Base-by-base conservation (phyloP, 2,888 invertebrate species). In the Archips xylosteana region DNA sequence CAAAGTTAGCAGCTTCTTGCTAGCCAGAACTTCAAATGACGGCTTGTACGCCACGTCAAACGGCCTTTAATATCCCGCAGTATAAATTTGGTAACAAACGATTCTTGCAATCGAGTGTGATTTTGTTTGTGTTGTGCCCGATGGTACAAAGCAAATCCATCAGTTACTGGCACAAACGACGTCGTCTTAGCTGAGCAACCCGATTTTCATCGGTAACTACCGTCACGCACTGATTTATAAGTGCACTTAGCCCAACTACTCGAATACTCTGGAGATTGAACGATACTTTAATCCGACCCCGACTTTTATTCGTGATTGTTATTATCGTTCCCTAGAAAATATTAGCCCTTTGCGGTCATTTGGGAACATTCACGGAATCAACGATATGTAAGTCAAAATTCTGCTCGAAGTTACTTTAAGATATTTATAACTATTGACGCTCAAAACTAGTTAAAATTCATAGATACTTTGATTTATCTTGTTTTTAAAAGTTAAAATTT, bases 191-290 rank as follows among this genome's bases (percentile, higher is more conserved):
- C 59, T 15, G 15, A 64, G 60, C 32, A 15, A 36, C 42, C 23
- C 69, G 49, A 45, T 34, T 65, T 70, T 60, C n/a, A 59, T 69
- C 59, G 51, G 69, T 60, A 66, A 71, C 60, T 60, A 60, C 62
- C 69, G 60, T 70, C 74, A 74, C 65, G 60, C 64, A 65, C 69
- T 74, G 70, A 74, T 74, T 74, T 74, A 74, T 74, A 70, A 70
- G 74, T 65, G 74, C 74, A 74, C 74, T 74, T 74, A 70, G 69
- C 60, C 60, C 60, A 54, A 49, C 64, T 54, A 60, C 65, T 74
- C 74, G 51, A 60, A 15, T 65, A 65, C 65, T 65, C 65, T 15
- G 65, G 54, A 60, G 74, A 74, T 74, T 74, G 74, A 74, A 74
- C 69, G 73, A 69, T 65, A 69, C 73, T 74, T 54, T 64, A 74